Percentiles rank a stretch among this genome's conserved stretches.
Evolutionary conservation across 2,797 vertebrate genomes (phyloP).

Genomic region (Labroides dimidiatus): DNA sequence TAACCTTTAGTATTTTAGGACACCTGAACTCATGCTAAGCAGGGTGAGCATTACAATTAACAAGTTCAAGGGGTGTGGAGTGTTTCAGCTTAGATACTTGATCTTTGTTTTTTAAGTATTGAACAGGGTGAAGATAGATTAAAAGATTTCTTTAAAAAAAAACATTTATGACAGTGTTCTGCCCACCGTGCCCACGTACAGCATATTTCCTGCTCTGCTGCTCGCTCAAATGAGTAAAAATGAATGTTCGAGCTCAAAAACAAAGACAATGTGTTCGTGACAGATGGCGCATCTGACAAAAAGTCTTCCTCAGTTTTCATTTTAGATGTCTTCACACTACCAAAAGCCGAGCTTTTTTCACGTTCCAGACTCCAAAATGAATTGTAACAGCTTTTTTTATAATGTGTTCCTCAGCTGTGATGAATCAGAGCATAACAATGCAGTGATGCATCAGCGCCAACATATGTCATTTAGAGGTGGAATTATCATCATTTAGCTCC

Average conservation of each 20-base stretch:
- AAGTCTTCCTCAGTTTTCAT: constrained; percentile 1
- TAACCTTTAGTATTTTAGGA: constrained; percentile 47
- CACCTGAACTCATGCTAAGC: constrained; percentile 27
- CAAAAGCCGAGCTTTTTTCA: not conserved
- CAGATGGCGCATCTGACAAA: constrained; percentile 5
- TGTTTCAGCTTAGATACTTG: constrained; percentile 2
- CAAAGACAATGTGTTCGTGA: constrained; percentile 11
- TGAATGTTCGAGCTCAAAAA: not conserved
- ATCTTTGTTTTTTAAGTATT: too few relatives aligned
- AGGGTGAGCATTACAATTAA: constrained; percentile 40
- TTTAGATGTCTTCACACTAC: constrained; percentile 1
- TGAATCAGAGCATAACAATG: constrained; percentile 24
- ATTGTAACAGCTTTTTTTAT: constrained; percentile 9
- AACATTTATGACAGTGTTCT: not conserved
- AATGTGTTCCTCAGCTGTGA: constrained; percentile 10
- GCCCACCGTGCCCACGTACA: not conserved
- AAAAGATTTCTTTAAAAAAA: not conserved
- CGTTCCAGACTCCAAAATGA: not conserved
- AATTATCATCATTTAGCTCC: not conserved
- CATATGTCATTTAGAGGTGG: constrained; percentile 9
- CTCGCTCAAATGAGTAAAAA: constrained; percentile 3
- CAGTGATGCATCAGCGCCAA: constrained; percentile 11
- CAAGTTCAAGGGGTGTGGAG: not conserved
- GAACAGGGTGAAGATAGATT: not conserved
- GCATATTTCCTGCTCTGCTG: not conserved